Evolutionary conservation across 1,140 invertebrate species (phyloP).

Genomic region (Conus ventricosus): DNA sequence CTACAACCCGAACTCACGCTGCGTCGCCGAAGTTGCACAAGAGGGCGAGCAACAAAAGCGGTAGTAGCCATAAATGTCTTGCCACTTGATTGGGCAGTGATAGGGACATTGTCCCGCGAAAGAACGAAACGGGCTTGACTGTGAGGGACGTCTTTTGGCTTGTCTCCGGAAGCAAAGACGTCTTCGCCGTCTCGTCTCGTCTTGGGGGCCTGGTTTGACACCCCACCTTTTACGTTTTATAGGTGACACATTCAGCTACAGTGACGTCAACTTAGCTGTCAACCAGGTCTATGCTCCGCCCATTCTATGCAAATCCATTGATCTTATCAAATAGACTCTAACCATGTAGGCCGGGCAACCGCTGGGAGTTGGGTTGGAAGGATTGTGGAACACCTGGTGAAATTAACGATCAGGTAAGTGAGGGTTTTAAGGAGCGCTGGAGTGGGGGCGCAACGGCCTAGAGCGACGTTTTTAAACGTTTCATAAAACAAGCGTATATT

Average conservation of each 20-base stretch:
- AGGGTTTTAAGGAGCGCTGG: neutral
- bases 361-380: neutral
- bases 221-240: neutral
- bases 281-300: neutral
- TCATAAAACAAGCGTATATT: neutral
- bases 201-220: neutral
- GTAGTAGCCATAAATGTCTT: constrained; percentile 12
- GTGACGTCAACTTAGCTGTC: neutral
- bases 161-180: neutral
- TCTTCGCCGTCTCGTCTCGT: neutral
- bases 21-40: neutral
- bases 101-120: constrained; percentile 18
- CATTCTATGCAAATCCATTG: neutral
- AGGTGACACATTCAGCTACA: neutral
- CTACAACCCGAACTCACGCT: neutral
- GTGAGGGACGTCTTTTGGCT: neutral
- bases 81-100: constrained; percentile 16
- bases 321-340: neutral
- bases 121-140: constrained; percentile 2
- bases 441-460: neutral
- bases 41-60: neutral
- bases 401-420: constrained; percentile 1
- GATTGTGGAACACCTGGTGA: neutral
- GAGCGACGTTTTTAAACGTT: neutral
- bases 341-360: neutral